Conservation (phyloP, 2,113 vertebrate genomes). For the Oreochromis aureus region DNA sequence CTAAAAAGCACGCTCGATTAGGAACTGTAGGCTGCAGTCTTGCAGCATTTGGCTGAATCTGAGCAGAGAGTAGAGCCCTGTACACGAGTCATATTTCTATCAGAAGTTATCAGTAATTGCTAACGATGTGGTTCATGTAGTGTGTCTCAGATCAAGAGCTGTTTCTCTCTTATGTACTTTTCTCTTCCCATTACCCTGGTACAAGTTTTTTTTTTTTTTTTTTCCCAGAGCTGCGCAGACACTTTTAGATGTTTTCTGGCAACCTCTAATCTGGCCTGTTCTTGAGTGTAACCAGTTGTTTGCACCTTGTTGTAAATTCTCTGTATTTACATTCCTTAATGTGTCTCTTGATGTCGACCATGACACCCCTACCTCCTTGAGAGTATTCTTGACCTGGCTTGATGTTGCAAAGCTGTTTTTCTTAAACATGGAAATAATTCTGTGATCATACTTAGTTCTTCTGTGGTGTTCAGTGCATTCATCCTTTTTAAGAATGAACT, state of each 20-base stretch:
- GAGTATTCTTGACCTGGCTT: not conserved
- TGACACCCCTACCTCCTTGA: not conserved
- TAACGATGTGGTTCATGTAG: not conserved
- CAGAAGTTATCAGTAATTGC: not conserved
- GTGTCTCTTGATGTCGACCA: not conserved
- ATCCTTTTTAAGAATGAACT: not conserved
- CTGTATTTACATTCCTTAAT: not conserved
- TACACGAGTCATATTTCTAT: not conserved
- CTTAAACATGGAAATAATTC: not conserved
- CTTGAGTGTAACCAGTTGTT: not conserved
- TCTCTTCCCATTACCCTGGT: fast-evolving
- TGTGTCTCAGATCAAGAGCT: not conserved
- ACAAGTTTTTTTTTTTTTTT: not conserved
- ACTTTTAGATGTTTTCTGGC: not conserved
- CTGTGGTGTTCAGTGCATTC: not conserved
- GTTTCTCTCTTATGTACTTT: not conserved
- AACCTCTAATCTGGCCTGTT: not conserved
- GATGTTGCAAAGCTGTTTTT: not conserved
- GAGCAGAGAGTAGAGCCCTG: not conserved
- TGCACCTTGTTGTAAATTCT: not conserved
- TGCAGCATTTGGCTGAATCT: not conserved
- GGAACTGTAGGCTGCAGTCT: not conserved
- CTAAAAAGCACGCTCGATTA: not conserved
- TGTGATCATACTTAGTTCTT: not conserved
- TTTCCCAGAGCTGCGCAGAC: not conserved